phyloP scores from a whole-genome alignment of 1,140 invertebrate genomes.

The Diachasmimorpha longicaudata region DNA sequence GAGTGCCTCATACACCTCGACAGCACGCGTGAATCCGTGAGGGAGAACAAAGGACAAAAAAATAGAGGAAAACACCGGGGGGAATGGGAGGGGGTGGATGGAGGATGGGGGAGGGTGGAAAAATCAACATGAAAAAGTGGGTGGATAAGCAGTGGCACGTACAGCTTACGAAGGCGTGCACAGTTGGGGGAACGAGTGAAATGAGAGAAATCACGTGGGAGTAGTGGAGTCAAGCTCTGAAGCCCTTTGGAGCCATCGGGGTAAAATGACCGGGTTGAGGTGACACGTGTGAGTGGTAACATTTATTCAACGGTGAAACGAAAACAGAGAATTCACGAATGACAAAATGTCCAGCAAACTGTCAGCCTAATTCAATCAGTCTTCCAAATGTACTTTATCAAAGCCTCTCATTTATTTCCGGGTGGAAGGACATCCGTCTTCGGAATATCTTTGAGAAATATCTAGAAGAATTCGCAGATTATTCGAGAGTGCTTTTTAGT shows the following conservation, averaged over 20 bases:
- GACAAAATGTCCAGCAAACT: constrained; percentile 44
- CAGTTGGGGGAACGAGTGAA: not conserved
- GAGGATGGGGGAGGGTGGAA: not conserved
- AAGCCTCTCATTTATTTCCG: not conserved
- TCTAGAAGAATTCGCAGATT: too few relatives aligned
- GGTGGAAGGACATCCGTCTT: too few relatives aligned
- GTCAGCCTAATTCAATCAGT: constrained; percentile 30
- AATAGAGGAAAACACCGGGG: not conserved
- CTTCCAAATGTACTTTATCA: constrained; percentile 38
- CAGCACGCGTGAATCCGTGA: not conserved
- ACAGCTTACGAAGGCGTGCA: not conserved
- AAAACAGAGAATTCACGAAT: constrained; percentile 41
- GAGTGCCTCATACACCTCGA: not conserved
- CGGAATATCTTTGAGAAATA: too few relatives aligned
- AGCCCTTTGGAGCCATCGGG: too few relatives aligned
- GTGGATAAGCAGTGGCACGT: constrained; percentile 16
- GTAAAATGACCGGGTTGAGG: too few relatives aligned
- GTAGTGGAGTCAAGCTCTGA: not conserved
- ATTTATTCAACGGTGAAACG: constrained; percentile 42
- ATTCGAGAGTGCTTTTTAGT: too few relatives aligned
- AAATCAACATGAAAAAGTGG: not conserved
- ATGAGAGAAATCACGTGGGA: not conserved
- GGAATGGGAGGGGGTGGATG: too few relatives aligned
- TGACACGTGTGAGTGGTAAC: not conserved
- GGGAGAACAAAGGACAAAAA: not conserved